Percentiles rank a stretch among this genome's conserved stretches.
Evolutionary conservation across 2,888 invertebrate species (phyloP).

Genomic region (Eupithecia insigniata): DNA sequence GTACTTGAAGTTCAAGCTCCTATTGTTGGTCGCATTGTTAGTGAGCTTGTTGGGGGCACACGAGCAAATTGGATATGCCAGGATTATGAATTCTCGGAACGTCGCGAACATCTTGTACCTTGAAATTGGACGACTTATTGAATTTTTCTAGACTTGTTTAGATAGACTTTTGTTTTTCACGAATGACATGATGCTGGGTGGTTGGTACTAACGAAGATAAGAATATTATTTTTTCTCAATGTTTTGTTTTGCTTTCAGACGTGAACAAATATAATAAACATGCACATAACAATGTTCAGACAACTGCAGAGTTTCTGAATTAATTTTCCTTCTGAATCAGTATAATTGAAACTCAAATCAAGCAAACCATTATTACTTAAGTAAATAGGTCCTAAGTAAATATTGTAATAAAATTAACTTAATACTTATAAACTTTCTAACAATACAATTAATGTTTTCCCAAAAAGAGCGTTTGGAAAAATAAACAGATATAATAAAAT

Average conservation of each 20-base stretch:
- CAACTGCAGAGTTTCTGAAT: neutral
- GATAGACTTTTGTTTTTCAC: neutral
- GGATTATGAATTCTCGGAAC: slow-evolving; percentile 37
- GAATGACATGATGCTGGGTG: neutral
- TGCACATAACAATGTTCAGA: neutral
- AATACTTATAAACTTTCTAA: neutral
- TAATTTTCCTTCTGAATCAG: neutral
- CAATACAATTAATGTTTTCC: neutral
- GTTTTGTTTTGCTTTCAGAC: neutral
- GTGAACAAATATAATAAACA: neutral
- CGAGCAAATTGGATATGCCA: slow-evolving; percentile 65
- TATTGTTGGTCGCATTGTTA: slow-evolving; percentile 50
- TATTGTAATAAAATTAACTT: neutral
- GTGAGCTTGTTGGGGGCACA: slow-evolving; percentile 57
- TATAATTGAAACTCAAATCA: neutral
- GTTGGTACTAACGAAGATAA: neutral
- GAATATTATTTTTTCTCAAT: neutral
- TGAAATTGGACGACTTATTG: slow-evolving; percentile 1
- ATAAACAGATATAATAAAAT: neutral
- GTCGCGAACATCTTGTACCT: slow-evolving; percentile 14
- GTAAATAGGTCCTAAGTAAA: neutral
- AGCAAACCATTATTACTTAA: neutral
- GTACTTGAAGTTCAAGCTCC: slow-evolving; percentile 50
- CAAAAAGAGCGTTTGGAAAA: neutral
- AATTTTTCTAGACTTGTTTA: neutral